Conservation (phyloP, 2,113 vertebrate species). For the Catharus minimus region DNA sequence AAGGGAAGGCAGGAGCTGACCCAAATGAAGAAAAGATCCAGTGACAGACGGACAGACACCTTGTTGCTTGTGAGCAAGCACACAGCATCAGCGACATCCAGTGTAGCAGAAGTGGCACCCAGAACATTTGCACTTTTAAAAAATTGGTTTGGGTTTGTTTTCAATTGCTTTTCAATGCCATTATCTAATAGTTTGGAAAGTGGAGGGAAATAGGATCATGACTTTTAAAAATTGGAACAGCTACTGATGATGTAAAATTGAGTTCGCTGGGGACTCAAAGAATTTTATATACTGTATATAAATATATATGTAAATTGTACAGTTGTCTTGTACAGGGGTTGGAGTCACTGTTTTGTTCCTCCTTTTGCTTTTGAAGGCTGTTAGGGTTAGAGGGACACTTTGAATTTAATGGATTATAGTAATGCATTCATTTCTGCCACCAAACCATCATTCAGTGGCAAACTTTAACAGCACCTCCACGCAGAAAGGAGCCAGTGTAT, state of each 20-base stretch:
- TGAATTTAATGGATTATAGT: not conserved
- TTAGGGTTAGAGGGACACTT: constrained; percentile 24
- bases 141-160: constrained; percentile 53
- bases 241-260: constrained; percentile 78
- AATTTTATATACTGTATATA: constrained; percentile 85
- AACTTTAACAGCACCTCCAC: not conserved
- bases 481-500: not conserved
- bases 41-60: not conserved
- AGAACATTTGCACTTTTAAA: constrained; percentile 78
- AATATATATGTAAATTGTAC: constrained; percentile 87
- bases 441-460: not conserved
- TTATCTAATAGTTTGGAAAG: constrained; percentile 65
- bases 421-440: constrained; percentile 22
- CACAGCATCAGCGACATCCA: constrained; percentile 47
- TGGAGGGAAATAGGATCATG: constrained; percentile 41
- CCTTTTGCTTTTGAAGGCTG: constrained; percentile 17
- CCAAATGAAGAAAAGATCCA: constrained; percentile 14
- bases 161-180: constrained; percentile 64
- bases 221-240: constrained; percentile 67
- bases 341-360: constrained; percentile 58
- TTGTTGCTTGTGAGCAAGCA: constrained; percentile 19
- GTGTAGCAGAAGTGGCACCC: constrained; percentile 64
- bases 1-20: constrained; percentile 27
- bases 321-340: constrained; percentile 80
- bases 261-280: constrained; percentile 64